phyloP scores from a whole-genome alignment of 2,888 invertebrate genomes.

The Zeuzera pyrina region DNA sequence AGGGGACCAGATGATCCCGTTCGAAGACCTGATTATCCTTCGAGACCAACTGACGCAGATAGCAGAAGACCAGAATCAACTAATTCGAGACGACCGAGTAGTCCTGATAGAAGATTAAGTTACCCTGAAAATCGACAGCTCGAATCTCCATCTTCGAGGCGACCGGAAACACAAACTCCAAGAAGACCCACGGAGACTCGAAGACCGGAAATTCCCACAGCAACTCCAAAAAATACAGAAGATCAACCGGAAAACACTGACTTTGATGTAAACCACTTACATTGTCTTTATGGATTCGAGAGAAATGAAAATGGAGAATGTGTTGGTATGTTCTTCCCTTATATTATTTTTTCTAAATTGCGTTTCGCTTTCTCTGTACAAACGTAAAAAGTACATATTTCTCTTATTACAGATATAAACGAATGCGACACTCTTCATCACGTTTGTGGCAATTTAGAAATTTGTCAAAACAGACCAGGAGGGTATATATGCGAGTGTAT shows the following conservation, averaged over 20 bases:
- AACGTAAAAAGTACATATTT: too few species aligned
- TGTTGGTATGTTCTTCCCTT: slow-evolving; percentile 56
- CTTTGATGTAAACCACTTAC: slow-evolving; percentile 38
- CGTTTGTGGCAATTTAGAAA: slow-evolving; percentile 60
- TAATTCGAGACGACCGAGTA: slow-evolving; percentile 26
- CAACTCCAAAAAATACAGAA: slow-evolving; percentile 31
- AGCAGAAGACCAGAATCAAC: slow-evolving; percentile 10
- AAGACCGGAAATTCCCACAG: slow-evolving; percentile 3
- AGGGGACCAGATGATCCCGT: neutral
- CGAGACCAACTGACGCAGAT: slow-evolving; percentile 13
- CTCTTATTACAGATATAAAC: slow-evolving; percentile 76
- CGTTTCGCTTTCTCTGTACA: too few species aligned
- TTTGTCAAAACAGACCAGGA: slow-evolving; percentile 86
- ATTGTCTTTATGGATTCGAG: slow-evolving; percentile 69
- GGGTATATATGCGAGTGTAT: slow-evolving; percentile 88
- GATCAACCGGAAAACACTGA: slow-evolving; percentile 18
- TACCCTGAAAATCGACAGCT: too few species aligned
- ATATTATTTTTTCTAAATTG: too few species aligned
- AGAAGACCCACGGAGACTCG: too few species aligned
- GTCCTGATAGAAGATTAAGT: too few species aligned
- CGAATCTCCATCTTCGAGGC: too few species aligned
- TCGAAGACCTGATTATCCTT: slow-evolving; percentile 8
- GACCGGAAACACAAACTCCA: too few species aligned
- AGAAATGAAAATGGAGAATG: slow-evolving; percentile 70
- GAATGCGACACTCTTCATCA: slow-evolving; percentile 77